Conservation (phyloP, 2,888 invertebrate species). For the Rhingia rostrata region DNA sequence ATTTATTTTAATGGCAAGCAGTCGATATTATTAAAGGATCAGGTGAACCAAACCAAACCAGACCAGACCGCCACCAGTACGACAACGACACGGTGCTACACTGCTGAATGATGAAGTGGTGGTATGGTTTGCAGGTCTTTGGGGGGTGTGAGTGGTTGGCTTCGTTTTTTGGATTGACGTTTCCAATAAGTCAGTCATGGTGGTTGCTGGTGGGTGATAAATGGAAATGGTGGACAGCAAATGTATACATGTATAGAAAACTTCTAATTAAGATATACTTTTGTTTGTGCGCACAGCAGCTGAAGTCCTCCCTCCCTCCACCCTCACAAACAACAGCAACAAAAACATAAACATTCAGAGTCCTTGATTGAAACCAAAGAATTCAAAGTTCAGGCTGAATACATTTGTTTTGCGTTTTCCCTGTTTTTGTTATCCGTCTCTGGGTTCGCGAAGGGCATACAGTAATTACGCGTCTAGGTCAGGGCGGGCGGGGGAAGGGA, state of each 20-base stretch:
- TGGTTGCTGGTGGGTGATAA: background rate
- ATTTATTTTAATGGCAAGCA: conserved; percentile 54
- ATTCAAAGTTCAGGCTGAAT: conserved; percentile 10
- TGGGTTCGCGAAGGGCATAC: background rate
- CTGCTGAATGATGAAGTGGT: conserved; percentile 3
- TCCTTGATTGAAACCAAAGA: conserved; percentile 29
- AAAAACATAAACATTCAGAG: conserved; percentile 19
- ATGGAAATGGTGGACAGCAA: background rate
- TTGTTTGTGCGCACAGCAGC: conserved; percentile 19
- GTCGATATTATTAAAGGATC: conserved; percentile 59
- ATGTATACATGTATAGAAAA: conserved; percentile 12
- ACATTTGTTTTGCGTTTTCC: conserved; percentile 15
- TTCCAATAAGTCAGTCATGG: conserved; percentile 53
- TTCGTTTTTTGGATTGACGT: conserved; percentile 29
- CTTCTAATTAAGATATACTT: conserved; percentile 41
- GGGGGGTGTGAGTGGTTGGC: no score
- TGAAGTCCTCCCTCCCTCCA: no score
- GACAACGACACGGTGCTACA: conserved; percentile 1
- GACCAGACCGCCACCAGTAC: background rate
- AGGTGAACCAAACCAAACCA: conserved; percentile 40
- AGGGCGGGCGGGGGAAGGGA: background rate
- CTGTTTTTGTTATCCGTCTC: background rate
- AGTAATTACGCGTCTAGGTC: conserved; percentile 40
- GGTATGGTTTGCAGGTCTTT: background rate
- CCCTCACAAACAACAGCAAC: background rate